Base-by-base conservation (phyloP, 1,140 invertebrate species). In the Ips nitidus region DNA sequence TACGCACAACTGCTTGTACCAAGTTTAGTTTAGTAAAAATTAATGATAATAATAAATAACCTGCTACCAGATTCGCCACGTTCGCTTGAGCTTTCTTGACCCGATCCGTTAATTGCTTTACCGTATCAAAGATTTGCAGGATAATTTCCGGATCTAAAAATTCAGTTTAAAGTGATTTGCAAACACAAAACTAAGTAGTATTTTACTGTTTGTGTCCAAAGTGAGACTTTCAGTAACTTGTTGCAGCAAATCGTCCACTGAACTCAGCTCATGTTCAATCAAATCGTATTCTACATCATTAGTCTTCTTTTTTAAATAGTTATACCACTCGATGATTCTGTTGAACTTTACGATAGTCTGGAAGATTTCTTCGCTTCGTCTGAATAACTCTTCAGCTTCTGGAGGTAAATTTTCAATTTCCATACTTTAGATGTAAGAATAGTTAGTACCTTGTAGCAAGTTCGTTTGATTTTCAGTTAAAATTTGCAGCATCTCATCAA, bases 191-290 rank as follows among this genome's bases (percentile, higher is more conserved):
- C 22, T 22, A 22, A 22, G 22, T 22, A 22, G 22, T 22, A 22
- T 22, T 78, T 81, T 80, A 90, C 89, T 86, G 71, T 89, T 84
- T 73, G 84, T 84, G 66, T 87, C 86, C 91, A 91, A 93, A 52
- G 86, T 89, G 8, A 89, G 79, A 41, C 84, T 81, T 45, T 84
- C 81, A 40, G 90, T 86, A 4, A 87, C 87, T 71, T 85, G 79
- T 41, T 87, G 81, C 3, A 93, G 80, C 36, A 88, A 77, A 40
- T 79, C 71, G 78, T 93, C 90, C 63, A 93, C 86, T 37, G 78
- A 80, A 8, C 81, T 79, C 41, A 93, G 83, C 77, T 91, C 88
- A 57, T 84, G 80, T 77, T 88, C 83, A 65, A 93, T 87, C 36
- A 92, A 82, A 22, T 86, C 84, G 60, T 86, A 88, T 79, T 92